These are phyloP conservation scores for Gastrophysa polygoni DNA, from an alignment of 2,888 invertebrate genomes.

Conservation along the genomic window DNA sequence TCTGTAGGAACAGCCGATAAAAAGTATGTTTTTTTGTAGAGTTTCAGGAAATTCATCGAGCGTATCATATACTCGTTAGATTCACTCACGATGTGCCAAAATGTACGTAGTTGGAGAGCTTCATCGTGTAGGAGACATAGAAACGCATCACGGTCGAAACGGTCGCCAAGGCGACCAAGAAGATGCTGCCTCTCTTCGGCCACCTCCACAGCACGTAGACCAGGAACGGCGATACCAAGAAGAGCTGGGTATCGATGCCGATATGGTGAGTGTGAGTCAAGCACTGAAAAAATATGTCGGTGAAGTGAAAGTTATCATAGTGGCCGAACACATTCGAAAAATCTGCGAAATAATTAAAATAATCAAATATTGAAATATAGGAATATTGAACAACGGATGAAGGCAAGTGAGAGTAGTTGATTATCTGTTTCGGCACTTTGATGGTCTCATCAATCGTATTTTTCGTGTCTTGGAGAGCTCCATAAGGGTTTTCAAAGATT, in stretches of 20 bases:
- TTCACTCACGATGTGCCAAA: conserved; percentile 72
- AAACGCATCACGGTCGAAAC: conserved; percentile 67
- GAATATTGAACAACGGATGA: too few species aligned
- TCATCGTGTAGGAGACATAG: conserved; percentile 65
- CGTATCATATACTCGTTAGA: background rate
- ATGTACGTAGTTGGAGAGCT: conserved; percentile 69
- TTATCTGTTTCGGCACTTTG: too few species aligned
- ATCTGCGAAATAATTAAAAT: too few species aligned
- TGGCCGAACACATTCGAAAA: too few species aligned
- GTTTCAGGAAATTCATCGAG: background rate
- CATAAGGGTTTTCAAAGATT: too few species aligned
- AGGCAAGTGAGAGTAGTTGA: too few species aligned
- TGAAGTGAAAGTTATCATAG: too few species aligned
- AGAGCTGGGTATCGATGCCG: conserved; percentile 74
- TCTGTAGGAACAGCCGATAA: too few species aligned
- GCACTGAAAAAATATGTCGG: conserved; percentile 60
- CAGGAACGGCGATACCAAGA: conserved; percentile 66
- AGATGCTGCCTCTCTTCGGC: conserved; percentile 62
- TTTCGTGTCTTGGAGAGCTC: too few species aligned
- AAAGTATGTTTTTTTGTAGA: too few species aligned
- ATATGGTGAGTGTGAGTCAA: conserved; percentile 74
- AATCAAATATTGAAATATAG: too few species aligned
- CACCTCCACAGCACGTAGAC: conserved; percentile 66
- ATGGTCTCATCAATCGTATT: too few species aligned
- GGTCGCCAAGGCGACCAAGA: conserved; percentile 59